Evolutionary conservation across 2,888 invertebrate genomes (phyloP).

Genomic region (Lasius platythorax): DNA sequence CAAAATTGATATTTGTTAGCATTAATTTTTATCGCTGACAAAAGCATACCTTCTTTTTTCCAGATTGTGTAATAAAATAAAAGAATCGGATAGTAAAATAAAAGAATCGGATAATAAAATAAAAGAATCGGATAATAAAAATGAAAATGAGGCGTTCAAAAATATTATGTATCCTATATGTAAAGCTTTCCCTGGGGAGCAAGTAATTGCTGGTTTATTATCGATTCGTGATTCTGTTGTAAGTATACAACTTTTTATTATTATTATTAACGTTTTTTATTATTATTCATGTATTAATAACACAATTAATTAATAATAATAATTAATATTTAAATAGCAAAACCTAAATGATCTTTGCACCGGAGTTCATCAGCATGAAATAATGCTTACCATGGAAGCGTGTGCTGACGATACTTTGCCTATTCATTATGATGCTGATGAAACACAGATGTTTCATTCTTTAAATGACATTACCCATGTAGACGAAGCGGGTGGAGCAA

Average conservation of each 20-base stretch:
- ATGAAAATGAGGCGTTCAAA: slow-evolving; percentile 79
- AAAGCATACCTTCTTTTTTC: not conserved
- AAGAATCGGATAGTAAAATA: slow-evolving; percentile 80
- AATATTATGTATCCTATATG: slow-evolving; percentile 82
- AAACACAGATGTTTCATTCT: slow-evolving; percentile 83
- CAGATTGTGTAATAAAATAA: slow-evolving; percentile 82
- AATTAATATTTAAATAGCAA: slow-evolving; percentile 69
- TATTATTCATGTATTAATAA: not conserved
- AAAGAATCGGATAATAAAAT: slow-evolving; percentile 81
- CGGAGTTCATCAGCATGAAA: slow-evolving; percentile 81
- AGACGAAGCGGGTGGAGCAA: slow-evolving; percentile 79
- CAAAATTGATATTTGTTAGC: not conserved
- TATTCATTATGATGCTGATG: slow-evolving; percentile 82
- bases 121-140: slow-evolving; percentile 79
- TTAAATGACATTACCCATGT: slow-evolving; percentile 80
- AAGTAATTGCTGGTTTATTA: slow-evolving; percentile 78
- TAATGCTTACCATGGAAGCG: slow-evolving; percentile 82
- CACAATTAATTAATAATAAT: not conserved
- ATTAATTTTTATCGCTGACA: not conserved
- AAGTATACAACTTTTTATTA: slow-evolving; percentile 51
- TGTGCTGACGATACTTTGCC: slow-evolving; percentile 82
- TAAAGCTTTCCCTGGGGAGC: slow-evolving; percentile 81
- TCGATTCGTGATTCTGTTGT: slow-evolving; percentile 82
- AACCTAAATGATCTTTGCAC: slow-evolving; percentile 82
- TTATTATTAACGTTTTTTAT: not conserved